These are phyloP conservation scores for Microplitis manilae DNA, from an alignment of 2,888 invertebrate genomes.

Conservation along the genomic window DNA sequence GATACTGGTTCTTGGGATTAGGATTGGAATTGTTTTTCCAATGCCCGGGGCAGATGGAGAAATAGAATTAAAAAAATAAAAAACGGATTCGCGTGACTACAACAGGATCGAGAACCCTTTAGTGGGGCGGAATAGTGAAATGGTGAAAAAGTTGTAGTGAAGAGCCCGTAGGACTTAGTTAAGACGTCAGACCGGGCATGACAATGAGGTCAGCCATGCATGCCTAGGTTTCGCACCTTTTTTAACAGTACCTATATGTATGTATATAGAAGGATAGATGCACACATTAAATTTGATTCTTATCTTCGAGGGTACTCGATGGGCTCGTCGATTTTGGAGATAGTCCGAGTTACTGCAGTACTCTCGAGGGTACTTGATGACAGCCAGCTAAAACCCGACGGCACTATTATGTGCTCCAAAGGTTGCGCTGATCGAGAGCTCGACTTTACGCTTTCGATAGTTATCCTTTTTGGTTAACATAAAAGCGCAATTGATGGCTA, in stretches of 20 bases:
- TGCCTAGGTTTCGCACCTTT: slow-evolving; percentile 69
- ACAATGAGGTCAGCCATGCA: slow-evolving; percentile 70
- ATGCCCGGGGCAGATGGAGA: slow-evolving; percentile 36
- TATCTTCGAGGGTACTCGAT: slow-evolving; percentile 71
- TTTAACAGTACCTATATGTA: slow-evolving; percentile 49
- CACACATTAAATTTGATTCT: slow-evolving; percentile 62
- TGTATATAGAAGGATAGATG: neutral
- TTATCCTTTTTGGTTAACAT: slow-evolving; percentile 24
- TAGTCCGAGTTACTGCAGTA: slow-evolving; percentile 55
- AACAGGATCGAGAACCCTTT: slow-evolving; percentile 33
- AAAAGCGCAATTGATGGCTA: slow-evolving; percentile 4
- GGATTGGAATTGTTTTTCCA: slow-evolving; percentile 13
- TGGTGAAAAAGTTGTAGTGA: slow-evolving; percentile 18
- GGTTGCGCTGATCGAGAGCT: neutral
- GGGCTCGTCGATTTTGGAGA: slow-evolving; percentile 67
- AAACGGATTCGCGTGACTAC: slow-evolving; percentile 29
- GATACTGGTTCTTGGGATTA: slow-evolving; percentile 9
- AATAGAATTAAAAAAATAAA: slow-evolving; percentile 35
- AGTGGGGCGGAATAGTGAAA: neutral
- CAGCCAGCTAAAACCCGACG: slow-evolving; percentile 53
- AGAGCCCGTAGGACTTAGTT: slow-evolving; percentile 62
- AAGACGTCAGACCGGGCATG: slow-evolving; percentile 65
- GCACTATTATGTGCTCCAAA: slow-evolving; percentile 38
- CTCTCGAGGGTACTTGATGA: slow-evolving; percentile 63
- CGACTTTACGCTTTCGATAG: slow-evolving; percentile 1